phyloP scores from a whole-genome alignment of 2,888 invertebrate genomes.

The Caenorhabditis sp. region DNA sequence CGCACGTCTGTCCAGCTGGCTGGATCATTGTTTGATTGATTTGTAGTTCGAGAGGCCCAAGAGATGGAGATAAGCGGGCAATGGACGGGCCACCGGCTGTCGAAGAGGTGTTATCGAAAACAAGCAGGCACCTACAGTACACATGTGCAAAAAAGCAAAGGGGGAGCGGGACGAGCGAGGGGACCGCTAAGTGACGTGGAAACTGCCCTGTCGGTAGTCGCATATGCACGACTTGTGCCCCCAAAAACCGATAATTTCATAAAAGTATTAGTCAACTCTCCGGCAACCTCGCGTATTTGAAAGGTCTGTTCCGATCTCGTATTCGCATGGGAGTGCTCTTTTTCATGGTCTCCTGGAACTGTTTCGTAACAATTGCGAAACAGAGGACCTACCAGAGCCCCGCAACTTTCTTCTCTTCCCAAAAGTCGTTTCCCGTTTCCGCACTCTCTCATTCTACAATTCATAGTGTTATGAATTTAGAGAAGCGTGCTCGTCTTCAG shows the following conservation, averaged over 20 bases:
- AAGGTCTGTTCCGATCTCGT: background rate
- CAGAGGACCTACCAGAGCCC: background rate
- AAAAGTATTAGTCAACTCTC: no score
- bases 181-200: background rate
- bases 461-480: conserved; percentile 47
- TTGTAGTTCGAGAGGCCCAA: conserved; percentile 45
- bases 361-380: conserved; percentile 33
- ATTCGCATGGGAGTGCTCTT: background rate
- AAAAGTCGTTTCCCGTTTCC: background rate
- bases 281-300: no score
- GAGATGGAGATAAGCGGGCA: conserved; percentile 37
- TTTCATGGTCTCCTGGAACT: background rate
- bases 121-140: conserved; percentile 5
- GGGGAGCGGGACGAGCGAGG: background rate
- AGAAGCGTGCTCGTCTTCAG: conserved; percentile 21
- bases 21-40: conserved; percentile 55
- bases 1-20: conserved; percentile 38
- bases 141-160: background rate
- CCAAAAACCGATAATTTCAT: no score
- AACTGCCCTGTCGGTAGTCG: background rate
- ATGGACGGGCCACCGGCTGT: conserved; percentile 35
- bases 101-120: conserved; percentile 11
- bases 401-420: background rate
- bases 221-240: no score
- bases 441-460: conserved; percentile 3